A percentile compares a stretch with the other conserved stretches of the same genome.
phyloP scores from a whole-genome alignment of 2,888 invertebrate genomes.

The Drosophila phalerata region DNA sequence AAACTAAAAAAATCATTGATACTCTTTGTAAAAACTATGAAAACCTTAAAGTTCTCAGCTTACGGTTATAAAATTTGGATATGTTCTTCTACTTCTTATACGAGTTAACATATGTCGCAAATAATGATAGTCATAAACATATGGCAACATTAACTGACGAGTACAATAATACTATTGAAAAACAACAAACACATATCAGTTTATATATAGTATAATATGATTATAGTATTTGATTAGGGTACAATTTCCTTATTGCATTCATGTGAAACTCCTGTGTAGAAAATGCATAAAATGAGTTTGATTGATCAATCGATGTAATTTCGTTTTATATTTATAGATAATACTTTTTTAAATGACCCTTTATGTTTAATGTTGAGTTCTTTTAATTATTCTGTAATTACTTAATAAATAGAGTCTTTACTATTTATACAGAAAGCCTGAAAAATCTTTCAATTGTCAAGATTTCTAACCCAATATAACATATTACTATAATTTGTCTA shows the following conservation, averaged over 20 bases:
- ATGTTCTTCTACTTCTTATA: conserved; percentile 10
- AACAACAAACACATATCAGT: conserved; percentile 41
- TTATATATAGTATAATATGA: conserved; percentile 15
- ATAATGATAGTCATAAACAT: conserved; percentile 10
- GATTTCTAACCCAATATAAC: conserved; percentile 1
- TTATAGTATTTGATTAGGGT: conserved; percentile 40
- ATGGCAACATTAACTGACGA: conserved; percentile 16
- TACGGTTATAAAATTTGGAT: conserved; percentile 11
- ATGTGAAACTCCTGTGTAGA: conserved; percentile 64
- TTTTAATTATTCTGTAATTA: background rate
- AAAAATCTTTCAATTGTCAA: conserved; percentile 6
- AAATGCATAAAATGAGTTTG: conserved; percentile 61
- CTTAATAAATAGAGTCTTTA: conserved; percentile 6
- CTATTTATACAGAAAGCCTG: conserved; percentile 20
- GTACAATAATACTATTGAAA: conserved; percentile 26
- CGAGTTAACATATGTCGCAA: background rate
- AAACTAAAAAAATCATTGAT: background rate
- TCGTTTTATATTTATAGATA: conserved; percentile 1
- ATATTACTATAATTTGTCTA: conserved; percentile 1
- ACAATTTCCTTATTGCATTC: conserved; percentile 62
- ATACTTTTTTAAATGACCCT: conserved; percentile 13
- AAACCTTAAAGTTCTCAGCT: background rate
- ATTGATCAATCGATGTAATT: conserved; percentile 28
- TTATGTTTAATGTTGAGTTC: background rate
- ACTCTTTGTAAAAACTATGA: conserved; percentile 1